Base-by-base conservation (phyloP, 1,140 invertebrate genomes). In the Sycophila sp. region DNA sequence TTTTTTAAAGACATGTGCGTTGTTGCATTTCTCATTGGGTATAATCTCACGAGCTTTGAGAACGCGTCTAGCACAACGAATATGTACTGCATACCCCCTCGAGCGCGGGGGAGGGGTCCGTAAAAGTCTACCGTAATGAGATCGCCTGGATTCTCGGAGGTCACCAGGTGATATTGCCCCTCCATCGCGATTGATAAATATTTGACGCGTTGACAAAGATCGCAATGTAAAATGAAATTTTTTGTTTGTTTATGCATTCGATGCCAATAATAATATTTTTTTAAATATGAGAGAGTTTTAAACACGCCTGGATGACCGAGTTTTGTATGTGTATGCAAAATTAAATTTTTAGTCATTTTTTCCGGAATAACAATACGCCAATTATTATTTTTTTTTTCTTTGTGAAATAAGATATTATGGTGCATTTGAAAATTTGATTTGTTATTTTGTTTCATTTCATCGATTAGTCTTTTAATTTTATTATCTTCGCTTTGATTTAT, bases 21-120 rank as follows among this genome's bases (percentile, higher is more conserved):
- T n/a, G n/a, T n/a, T n/a, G n/a, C 45, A 30, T 51, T 17, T 62
- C 65, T 70, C n/a, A 70, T 19, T 1, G 36, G 7, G 53, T 69
- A 45, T 5, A 45, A 45, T 11, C 42, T 8, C 4, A 45, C 42
- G 11, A 45, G 17, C 17, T 45, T 45, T n/a, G n/a, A n/a, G n/a
- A n/a, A n/a, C n/a, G n/a, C n/a, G n/a, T n/a, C n/a, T n/a, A n/a
- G n/a, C n/a, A n/a, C 13, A 69, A 64, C 36, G 7, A 67, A 42
- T 22, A 62, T 69, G 34, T 75, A 58, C 45, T 45, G 10, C 24
- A 51, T 15, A 8, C n/a, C 47, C 47, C 24, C 47, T 4, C 24
- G 47, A 51, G 6, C 47, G 6, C 47, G 47, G 8, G 47, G 17
- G 24, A 51, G 47, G 47, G 47, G 47, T 8, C 17, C 47, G 15